Evolutionary conservation across 2,797 vertebrate species (phyloP).

Genomic region (Salarias fasciatus): DNA sequence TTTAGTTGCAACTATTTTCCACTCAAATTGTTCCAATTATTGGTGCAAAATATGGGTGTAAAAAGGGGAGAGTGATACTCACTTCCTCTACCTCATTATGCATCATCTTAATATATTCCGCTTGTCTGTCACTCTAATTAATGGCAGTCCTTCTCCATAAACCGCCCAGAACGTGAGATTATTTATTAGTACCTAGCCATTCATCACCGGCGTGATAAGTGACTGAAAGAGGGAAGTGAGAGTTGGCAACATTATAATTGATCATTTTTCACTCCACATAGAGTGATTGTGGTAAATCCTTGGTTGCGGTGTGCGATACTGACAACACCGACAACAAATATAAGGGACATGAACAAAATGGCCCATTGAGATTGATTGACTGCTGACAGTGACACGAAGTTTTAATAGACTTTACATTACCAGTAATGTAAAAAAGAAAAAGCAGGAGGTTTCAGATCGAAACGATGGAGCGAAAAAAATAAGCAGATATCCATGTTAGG

Average conservation of each 20-base stretch:
- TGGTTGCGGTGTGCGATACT: conserved; percentile 50
- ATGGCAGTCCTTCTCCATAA: conserved; percentile 52
- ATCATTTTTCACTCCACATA: conserved; percentile 72
- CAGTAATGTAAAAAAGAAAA: conserved; percentile 30
- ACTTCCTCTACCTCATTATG: conserved; percentile 47
- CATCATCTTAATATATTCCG: conserved; percentile 54
- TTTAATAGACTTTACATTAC: conserved; percentile 38
- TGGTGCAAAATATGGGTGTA: conserved; percentile 34
- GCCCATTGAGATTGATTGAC: conserved; percentile 65
- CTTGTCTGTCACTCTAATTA: conserved; percentile 72
- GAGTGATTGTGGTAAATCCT: conserved; percentile 64
- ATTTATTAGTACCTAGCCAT: conserved; percentile 65
- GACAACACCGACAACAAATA: conserved; percentile 65
- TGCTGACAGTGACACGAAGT: conserved; percentile 28
- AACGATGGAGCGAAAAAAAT: conserved; percentile 21
- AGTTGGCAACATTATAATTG: conserved; percentile 75
- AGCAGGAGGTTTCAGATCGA: conserved; percentile 25
- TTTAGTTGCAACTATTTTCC: conserved; percentile 8
- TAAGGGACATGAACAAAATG: conserved; percentile 57
- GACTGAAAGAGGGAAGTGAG: conserved; percentile 57
- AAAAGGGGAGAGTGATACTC: conserved; percentile 11
- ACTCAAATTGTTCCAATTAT: conserved; percentile 43
- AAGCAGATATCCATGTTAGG: conserved; percentile 35
- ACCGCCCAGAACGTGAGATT: conserved; percentile 56
- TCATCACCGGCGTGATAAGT: conserved; percentile 66